These are phyloP conservation scores for Pantala flavescens DNA, from an alignment of 1,140 invertebrate species.

Conservation along the genomic window DNA sequence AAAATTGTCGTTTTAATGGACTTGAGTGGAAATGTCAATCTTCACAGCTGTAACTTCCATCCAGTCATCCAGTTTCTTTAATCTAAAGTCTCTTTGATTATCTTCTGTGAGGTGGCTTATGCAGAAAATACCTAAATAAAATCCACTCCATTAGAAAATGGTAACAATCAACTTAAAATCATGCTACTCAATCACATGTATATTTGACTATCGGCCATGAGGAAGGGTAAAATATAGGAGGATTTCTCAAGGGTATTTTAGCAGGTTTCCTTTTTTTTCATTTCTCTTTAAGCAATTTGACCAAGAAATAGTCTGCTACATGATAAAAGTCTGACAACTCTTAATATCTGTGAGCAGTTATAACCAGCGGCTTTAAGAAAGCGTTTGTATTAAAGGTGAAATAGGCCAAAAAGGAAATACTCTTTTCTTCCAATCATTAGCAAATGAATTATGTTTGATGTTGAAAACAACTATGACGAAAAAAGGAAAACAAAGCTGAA, in stretches of 20 bases:
- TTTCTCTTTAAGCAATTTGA: not conserved
- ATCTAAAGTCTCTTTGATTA: not conserved
- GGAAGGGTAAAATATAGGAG: not conserved
- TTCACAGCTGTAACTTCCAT: not conserved
- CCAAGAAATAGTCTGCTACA: not conserved
- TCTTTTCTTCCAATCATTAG: not conserved
- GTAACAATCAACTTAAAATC: constrained; percentile 8
- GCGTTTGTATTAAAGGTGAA: not conserved
- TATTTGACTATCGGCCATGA: not conserved
- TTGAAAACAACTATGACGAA: not conserved
- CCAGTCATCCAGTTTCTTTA: not conserved
- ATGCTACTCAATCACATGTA: not conserved
- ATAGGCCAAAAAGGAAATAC: not conserved
- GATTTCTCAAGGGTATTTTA: not conserved
- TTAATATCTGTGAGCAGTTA: constrained; percentile 3
- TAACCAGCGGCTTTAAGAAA: not conserved
- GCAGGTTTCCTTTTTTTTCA: not conserved
- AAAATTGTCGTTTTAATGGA: not conserved
- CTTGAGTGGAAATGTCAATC: not conserved
- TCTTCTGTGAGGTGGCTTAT: not conserved
- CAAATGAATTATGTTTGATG: not conserved
- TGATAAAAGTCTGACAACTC: constrained; percentile 7
- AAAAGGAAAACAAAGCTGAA: not conserved
- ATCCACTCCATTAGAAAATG: constrained; percentile 2
- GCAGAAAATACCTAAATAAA: not conserved